phyloP scores from a whole-genome alignment of 2,888 invertebrate genomes.

The Melikaiella ostensackeni region DNA sequence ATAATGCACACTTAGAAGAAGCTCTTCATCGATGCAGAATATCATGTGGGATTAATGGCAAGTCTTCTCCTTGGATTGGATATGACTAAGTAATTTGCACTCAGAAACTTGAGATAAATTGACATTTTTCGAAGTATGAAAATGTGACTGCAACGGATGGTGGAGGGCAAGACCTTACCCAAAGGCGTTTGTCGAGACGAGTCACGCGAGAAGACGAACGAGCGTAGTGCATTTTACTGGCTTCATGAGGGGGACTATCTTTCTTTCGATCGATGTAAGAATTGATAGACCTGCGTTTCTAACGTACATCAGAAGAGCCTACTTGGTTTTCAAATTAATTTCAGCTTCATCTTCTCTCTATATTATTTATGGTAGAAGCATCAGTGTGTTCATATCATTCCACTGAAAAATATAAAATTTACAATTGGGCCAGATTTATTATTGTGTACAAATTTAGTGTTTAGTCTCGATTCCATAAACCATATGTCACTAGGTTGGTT shows the following conservation, averaged over 20 bases:
- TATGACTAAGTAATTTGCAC: slow-evolving; percentile 30
- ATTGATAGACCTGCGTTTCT: slow-evolving; percentile 59
- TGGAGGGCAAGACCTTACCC: slow-evolving; percentile 11
- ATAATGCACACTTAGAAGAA: not conserved
- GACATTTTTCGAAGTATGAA: slow-evolving; percentile 9
- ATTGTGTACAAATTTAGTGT: too few relatives aligned
- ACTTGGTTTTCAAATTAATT: not conserved
- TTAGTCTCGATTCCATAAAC: too few relatives aligned
- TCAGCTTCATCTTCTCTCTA: not conserved
- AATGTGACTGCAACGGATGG: slow-evolving; percentile 18
- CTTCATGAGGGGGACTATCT: slow-evolving; percentile 54
- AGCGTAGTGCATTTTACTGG: slow-evolving; percentile 55
- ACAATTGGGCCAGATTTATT: too few relatives aligned
- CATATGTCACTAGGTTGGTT: too few relatives aligned
- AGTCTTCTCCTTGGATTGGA: not conserved
- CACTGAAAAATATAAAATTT: too few relatives aligned
- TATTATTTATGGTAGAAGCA: not conserved
- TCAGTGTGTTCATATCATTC: too few relatives aligned
- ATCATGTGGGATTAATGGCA: not conserved
- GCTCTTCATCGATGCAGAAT: not conserved
- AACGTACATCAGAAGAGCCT: slow-evolving; percentile 9
- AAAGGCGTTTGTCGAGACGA: slow-evolving; percentile 54
- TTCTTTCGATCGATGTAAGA: slow-evolving; percentile 58
- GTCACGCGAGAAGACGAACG: slow-evolving; percentile 64
- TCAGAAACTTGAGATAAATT: slow-evolving; percentile 23